Base-by-base conservation (phyloP, 2,888 invertebrate genomes). In the Aromia moschata region DNA sequence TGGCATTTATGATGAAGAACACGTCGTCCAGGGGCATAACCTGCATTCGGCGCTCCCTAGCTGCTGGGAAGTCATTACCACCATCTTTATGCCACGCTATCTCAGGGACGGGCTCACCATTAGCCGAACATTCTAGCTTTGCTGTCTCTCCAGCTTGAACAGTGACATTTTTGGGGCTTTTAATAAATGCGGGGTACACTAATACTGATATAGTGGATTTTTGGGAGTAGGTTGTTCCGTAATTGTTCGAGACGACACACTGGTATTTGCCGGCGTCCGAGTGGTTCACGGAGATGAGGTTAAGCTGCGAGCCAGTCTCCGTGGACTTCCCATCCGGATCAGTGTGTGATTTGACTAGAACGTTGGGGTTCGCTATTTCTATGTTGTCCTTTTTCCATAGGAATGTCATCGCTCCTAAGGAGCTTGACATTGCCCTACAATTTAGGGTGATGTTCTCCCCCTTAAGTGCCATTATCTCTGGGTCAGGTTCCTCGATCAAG, bases 61-160 rank as follows among this genome's bases (percentile, higher is more conserved):
- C 97, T 2, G 98, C 97, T 4, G 96, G 96, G 79, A 98, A 97
- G 75, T 95, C 92, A 75, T 92, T 91, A 0, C 92, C 94, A n/a
- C 93, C 94, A 81, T 93, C 94, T 80, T 95, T 95, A 72, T 93
- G 91, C 90, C 94, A 91, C 0, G 92, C 90, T 70, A 95, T 93
- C 81, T 93, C 91, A 12, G 97, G 97, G 45, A 86, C 82, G 0
- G 97, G 96, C 74, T 92, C 91, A 0, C 96, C 97, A 58, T 86
- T 87, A 1, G 96, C 97, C 10, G 94, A 92, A 84, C 98, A 98
- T 74, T 95, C 94, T 18, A 98, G 83, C 56, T 90, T 89, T 0
- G 94, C 96, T 10, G 91, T 93, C 65, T 89, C 89, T 5, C 96
- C 95, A 11, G 93, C 90, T 75, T 89, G 89, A 2, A 93, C 90